These are phyloP conservation scores for Pithys albifrons DNA, from an alignment of 2,113 vertebrate genomes.

Conservation along the genomic window DNA sequence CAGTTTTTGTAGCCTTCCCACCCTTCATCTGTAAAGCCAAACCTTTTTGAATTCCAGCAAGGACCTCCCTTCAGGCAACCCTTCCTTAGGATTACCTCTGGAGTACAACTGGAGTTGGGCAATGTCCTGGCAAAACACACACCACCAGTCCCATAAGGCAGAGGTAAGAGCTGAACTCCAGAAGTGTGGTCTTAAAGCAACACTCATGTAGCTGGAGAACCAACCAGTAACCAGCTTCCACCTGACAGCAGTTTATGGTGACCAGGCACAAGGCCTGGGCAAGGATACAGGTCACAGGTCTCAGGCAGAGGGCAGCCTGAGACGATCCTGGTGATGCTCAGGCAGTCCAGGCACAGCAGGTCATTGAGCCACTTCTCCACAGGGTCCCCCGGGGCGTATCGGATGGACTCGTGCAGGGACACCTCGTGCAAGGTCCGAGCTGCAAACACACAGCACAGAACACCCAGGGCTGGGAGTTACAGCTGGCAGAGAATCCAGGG, in stretches of 20 bases:
- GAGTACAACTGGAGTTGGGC: background rate
- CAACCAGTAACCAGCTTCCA: background rate
- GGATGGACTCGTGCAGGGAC: slow-evolving; percentile 93
- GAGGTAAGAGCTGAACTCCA: background rate
- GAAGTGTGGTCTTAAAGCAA: background rate
- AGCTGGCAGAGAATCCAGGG: background rate
- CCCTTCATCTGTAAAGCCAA: background rate
- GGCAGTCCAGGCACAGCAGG: slow-evolving; percentile 93
- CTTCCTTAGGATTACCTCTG: background rate
- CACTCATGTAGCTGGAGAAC: rapidly evolving
- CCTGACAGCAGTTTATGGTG: background rate
- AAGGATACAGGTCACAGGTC: slow-evolving; percentile 95
- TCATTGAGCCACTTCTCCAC: slow-evolving; percentile 98
- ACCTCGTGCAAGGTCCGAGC: slow-evolving; percentile 89
- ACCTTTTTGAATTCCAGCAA: background rate
- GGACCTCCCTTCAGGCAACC: background rate
- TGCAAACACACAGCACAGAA: slow-evolving; percentile 34
- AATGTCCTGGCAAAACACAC: background rate
- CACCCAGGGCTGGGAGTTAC: background rate
- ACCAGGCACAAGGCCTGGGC: background rate
- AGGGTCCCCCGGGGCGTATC: slow-evolving; percentile 87
- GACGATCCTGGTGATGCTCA: slow-evolving; percentile 90
- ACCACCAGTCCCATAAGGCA: rapidly evolving
- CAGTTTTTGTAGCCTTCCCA: background rate
- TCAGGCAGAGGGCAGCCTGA: slow-evolving; percentile 95